Conservation (phyloP, 2,888 invertebrate genomes). For the Coleophora flavipennella region DNA sequence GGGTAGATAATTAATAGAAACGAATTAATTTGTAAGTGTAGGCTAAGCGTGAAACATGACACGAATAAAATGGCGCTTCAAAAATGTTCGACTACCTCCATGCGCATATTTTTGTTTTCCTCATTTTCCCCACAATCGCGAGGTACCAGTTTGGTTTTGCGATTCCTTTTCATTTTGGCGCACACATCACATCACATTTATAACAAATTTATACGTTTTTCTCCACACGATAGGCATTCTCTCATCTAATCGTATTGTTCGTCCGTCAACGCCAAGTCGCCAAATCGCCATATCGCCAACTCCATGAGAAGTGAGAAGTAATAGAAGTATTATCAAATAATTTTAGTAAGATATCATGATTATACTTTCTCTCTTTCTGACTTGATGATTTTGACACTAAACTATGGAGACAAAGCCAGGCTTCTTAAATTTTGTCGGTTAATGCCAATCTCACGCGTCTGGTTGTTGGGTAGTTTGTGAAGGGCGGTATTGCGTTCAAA, state of each 20-base stretch:
- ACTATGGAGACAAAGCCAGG: no score
- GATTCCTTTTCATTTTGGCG: slow-evolving; percentile 18
- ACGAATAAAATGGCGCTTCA: neutral
- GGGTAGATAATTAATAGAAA: neutral
- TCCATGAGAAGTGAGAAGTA: no score
- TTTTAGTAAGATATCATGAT: neutral
- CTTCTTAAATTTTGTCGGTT: no score
- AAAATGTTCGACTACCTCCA: slow-evolving; percentile 25
- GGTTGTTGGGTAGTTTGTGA: neutral
- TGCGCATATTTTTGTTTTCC: slow-evolving; percentile 10
- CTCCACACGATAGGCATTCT: no score
- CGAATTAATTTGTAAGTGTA: no score
- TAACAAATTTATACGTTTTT: neutral
- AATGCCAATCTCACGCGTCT: no score
- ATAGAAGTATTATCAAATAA: no score
- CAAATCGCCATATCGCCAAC: no score
- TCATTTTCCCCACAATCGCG: slow-evolving; percentile 21
- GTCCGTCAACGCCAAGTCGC: no score
- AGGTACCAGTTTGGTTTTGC: slow-evolving; percentile 30
- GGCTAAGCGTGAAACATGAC: neutral
- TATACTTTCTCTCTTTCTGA: neutral
- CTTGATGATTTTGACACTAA: no score
- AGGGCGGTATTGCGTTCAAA: neutral
- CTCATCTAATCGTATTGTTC: no score
- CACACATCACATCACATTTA: neutral